Evolutionary conservation across 2,797 vertebrate species (phyloP).

Genomic region (Sebastes glaucus): DNA sequence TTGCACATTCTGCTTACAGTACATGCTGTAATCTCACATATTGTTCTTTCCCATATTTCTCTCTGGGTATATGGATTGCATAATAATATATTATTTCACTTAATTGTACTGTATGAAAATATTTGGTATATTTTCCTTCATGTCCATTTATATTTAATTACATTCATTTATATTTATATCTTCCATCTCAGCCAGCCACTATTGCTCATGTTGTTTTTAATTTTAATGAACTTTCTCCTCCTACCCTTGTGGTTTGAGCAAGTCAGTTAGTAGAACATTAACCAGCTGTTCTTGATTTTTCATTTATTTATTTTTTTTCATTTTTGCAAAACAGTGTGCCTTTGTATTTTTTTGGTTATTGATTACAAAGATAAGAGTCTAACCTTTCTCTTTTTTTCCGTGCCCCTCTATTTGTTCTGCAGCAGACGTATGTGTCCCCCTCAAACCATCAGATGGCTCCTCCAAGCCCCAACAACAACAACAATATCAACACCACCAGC

Average conservation of each 20-base stretch:
- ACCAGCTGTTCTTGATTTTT: no score
- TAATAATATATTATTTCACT: background rate
- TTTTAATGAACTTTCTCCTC: conserved; percentile 16
- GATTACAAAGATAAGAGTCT: background rate
- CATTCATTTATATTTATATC: background rate
- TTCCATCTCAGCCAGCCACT: conserved; percentile 7
- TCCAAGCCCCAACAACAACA: conserved; percentile 89
- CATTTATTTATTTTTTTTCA: no score
- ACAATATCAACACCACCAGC: conserved; percentile 75
- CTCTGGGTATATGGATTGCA: accelerated
- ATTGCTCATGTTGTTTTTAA: conserved; percentile 23
- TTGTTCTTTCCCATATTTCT: background rate
- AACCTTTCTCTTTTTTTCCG: background rate
- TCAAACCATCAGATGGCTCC: conserved; percentile 91
- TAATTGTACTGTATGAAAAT: background rate
- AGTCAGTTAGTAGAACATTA: background rate
- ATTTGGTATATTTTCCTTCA: background rate
- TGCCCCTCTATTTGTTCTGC: conserved; percentile 29
- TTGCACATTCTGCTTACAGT: background rate
- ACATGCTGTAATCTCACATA: background rate
- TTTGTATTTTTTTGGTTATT: background rate
- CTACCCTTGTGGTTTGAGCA: background rate
- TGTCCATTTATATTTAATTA: background rate
- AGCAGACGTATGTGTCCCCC: conserved; percentile 89
- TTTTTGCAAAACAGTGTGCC: background rate